Conservation (phyloP, 2,797 vertebrate genomes). For the Notolepis coatsorum region DNA sequence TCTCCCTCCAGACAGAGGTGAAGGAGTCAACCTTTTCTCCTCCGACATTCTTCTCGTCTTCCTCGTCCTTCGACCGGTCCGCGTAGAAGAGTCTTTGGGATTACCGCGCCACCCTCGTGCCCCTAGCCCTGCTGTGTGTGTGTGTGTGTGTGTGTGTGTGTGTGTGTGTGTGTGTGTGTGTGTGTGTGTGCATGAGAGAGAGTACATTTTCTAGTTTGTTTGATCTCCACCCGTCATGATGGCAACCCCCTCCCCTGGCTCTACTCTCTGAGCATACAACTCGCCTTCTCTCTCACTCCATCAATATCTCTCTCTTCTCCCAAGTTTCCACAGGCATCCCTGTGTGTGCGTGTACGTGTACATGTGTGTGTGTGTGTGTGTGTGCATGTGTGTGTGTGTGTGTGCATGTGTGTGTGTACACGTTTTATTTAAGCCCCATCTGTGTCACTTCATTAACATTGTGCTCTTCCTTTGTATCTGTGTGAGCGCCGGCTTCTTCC, state of each 20-base stretch:
- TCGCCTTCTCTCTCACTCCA: conserved; percentile 47
- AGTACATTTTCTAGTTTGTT: conserved; percentile 42
- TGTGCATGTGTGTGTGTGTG: too few relatives aligned
- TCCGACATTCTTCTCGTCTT: conserved; percentile 37
- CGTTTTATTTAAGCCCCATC: conserved; percentile 22
- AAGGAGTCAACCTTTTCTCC: conserved; percentile 48
- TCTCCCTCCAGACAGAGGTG: conserved; percentile 32
- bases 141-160: too few relatives aligned
- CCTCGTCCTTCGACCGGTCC: background rate
- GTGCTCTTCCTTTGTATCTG: conserved; percentile 22
- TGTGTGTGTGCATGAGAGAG: too few relatives aligned
- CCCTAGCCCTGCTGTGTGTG: conserved; percentile 10
- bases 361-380: background rate
- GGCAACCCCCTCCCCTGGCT: conserved; percentile 42
- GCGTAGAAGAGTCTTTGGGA: too few relatives aligned
- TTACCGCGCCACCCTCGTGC: conserved; percentile 23
- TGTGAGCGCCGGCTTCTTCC: background rate
- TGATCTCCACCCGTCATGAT: conserved; percentile 4
- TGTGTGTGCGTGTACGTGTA: conserved; percentile 26
- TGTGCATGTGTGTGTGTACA: background rate
- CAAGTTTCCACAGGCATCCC: conserved; percentile 13
- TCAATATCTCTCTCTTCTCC: conserved; percentile 33
- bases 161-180: too few relatives aligned
- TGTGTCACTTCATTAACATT: conserved; percentile 50
- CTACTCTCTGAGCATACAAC: conserved; percentile 31